Evolutionary conservation across 2,113 vertebrate genomes (phyloP).

Genomic region (Oceanites oceanicus): DNA sequence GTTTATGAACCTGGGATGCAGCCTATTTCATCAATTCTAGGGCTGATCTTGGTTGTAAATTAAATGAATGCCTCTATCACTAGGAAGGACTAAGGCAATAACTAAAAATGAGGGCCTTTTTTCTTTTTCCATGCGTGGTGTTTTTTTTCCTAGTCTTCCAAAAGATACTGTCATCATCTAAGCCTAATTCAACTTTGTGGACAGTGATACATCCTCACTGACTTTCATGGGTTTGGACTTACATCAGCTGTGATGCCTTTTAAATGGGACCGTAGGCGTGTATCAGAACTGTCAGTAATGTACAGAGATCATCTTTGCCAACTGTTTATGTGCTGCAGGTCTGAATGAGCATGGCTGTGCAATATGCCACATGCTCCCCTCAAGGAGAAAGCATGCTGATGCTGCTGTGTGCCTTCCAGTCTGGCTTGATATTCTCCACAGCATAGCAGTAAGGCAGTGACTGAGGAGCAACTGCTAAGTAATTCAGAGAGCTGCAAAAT

Average conservation of each 20-base stretch:
- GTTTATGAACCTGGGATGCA: not conserved
- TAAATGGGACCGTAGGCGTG: not conserved
- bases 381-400: not conserved
- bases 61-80: not conserved
- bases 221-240: not conserved
- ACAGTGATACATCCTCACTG: not conserved
- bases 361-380: not conserved
- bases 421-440: not conserved
- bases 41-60: not conserved
- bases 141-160: not conserved
- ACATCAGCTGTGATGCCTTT: fast-evolving
- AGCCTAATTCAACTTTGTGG: not conserved
- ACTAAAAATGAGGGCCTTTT: not conserved
- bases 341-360: not conserved
- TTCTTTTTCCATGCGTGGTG: not conserved
- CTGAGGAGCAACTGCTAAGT: not conserved
- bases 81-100: not conserved
- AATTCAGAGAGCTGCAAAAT: not conserved
- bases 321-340: not conserved
- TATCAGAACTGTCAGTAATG: not conserved
- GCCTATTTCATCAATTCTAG: not conserved
- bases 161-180: not conserved
- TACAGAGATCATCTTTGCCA: not conserved
- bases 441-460: not conserved
- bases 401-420: not conserved